Base-by-base conservation (phyloP, 2,797 vertebrate genomes). In the Acanthurus leucopareius region DNA sequence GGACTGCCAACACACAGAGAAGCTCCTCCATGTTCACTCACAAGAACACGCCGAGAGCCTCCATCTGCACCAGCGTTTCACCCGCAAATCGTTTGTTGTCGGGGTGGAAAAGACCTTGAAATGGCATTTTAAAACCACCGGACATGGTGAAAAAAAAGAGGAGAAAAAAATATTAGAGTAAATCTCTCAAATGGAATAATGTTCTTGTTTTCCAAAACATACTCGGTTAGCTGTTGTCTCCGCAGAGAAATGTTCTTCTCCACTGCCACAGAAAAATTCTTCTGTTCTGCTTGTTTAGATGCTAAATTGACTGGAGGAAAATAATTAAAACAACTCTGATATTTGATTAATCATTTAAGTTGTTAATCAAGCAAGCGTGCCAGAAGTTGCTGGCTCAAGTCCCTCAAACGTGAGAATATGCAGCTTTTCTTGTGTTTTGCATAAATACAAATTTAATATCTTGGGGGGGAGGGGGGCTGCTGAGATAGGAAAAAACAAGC, bases 1-100 rank as follows among this genome's bases (percentile, higher is more conserved):
- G 22, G 79, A 72, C 51, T 58, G 79, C 61, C 79, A 74, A 58
- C 66, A 52, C 74, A 58, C 71, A 63, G 42, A 71, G 58, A 61
- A 65, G 68, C 69, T 64, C 59, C 80, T 85, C 56, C 62, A 9
- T 40, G 73, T 51, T 83, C 76, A 42, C 68, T 84, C 73, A 49
- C 35, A 64, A 14, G 57, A 75, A 51, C 74, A 47, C 4, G 38
- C 87, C 69, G 59, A 85, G 74, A 78, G 73, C 73, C 25, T 81
- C 59, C 78, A 22, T 75, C 70, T 76, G 82, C 75, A 73, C 65
- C 47, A 1, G 49, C 0, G 64, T 54, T 62, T 79, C 69, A 73
- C 62, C 25, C 4, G 16, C 28, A 59, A 38, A 73, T 10, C 3
- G 45, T 47, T 62, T 45, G 69, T 35, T 68, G 78, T 59, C 4